These are phyloP conservation scores for Todiramphus saurophagus DNA, from an alignment of 2,113 vertebrate species.

Conservation along the genomic window DNA sequence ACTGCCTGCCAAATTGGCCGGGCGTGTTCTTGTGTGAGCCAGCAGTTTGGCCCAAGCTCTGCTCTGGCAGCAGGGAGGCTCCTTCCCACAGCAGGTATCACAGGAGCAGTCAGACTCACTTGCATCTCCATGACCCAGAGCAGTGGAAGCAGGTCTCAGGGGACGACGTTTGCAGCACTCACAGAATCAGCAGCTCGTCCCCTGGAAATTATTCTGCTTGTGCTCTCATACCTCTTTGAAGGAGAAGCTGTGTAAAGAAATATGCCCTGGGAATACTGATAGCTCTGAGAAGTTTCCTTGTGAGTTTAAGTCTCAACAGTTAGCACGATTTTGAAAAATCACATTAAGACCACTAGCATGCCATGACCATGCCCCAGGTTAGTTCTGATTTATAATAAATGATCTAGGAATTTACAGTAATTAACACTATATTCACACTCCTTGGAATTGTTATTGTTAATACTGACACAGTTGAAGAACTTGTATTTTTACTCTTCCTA, in stretches of 20 bases:
- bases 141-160: accelerated
- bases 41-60: neutral
- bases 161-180: neutral
- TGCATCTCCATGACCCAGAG: neutral
- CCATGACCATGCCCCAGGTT: neutral
- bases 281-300: neutral
- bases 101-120: neutral
- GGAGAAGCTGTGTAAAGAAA: neutral
- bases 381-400: neutral
- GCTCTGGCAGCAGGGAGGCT: neutral
- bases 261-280: neutral
- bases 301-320: neutral
- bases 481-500: neutral
- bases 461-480: neutral
- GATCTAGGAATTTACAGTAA: neutral
- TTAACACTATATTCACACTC: neutral
- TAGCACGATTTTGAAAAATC: neutral
- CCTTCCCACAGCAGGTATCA: neutral
- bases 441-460: neutral
- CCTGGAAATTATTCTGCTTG: neutral
- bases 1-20: neutral
- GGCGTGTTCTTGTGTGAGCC: neutral
- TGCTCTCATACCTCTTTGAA: neutral
- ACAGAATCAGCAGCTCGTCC: neutral
- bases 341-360: neutral